Conservation (phyloP, 2,113 vertebrate species). For the Heliornis fulica region DNA sequence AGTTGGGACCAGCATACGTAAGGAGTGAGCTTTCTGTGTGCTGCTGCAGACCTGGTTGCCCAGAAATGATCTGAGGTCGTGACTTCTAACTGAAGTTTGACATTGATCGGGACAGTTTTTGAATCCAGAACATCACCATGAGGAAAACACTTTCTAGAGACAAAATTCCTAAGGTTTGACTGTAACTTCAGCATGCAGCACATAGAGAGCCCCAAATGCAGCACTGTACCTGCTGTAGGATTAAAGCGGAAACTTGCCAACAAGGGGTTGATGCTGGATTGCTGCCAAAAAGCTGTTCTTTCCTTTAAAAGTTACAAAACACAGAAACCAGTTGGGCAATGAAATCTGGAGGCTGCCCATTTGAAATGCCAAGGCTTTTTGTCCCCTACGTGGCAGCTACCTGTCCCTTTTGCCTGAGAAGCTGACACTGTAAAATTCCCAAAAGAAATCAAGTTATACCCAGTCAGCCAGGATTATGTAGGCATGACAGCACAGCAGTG, state of each 20-base stretch:
- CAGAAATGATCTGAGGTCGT: background rate
- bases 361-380: background rate
- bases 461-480: background rate
- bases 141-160: background rate
- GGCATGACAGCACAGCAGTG: rapidly evolving
- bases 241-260: background rate
- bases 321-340: background rate
- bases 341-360: background rate
- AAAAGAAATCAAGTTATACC: background rate
- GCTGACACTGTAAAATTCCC: background rate
- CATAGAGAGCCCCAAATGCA: background rate
- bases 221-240: background rate
- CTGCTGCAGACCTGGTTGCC: rapidly evolving
- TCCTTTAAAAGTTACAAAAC: background rate
- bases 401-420: background rate
- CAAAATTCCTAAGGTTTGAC: background rate
- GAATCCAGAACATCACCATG: background rate
- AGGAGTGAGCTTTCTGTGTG: background rate
- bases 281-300: background rate
- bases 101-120: background rate
- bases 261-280: background rate
- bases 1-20: background rate
- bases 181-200: background rate
- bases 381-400: background rate
- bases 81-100: background rate